Base-by-base conservation (phyloP, 2,888 invertebrate genomes). In the Endotricha flammealis region DNA sequence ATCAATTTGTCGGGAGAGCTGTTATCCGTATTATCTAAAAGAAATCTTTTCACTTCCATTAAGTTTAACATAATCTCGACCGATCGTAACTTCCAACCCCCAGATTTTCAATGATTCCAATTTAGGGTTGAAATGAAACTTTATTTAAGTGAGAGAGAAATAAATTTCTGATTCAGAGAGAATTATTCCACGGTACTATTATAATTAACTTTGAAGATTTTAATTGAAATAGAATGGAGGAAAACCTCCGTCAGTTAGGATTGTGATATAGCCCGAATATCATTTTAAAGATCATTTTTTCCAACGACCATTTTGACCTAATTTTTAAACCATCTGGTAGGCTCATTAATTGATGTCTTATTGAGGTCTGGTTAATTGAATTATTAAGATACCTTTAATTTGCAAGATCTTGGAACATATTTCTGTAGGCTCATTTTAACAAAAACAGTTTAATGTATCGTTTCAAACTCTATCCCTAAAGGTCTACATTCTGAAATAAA, bases 161-260 rank as follows among this genome's bases (percentile, higher is more conserved):
- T 11, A 32, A 37, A 34, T 24, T 38, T 38, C 3, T 4, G 16
- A 16, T 16, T 20, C 2, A n/a, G 7, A 20, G 20, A 20, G 20
- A 20, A 20, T 20, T 8, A 29, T 13, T 29, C 29, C n/a, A 12
- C 13, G 13, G 13, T 29, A 13, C 13, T 30, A 16, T 17, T 17
- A 30, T 9, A 14, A 17, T 30, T n/a, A 3, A 30, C n/a, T 30
- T 14, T 10, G 10, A 10, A 4, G n/a, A 30, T 17, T 14, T 25
- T 25, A 20, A 20, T 7, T 4, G 20, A 3, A 20, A 20, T 20
- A 20, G 6, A 25, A 20, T 20, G 20, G 20, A 20, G 20, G 20
- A 6, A 20, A 20, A 20, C 20, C 20, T 20, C n/a, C n/a, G n/a
- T 20, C n/a, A 20, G 2, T 20, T 3, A 20, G n/a, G 20, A 2